Evolutionary conservation across 2,797 vertebrate species (phyloP).

Genomic region (Notolepis coatsorum): DNA sequence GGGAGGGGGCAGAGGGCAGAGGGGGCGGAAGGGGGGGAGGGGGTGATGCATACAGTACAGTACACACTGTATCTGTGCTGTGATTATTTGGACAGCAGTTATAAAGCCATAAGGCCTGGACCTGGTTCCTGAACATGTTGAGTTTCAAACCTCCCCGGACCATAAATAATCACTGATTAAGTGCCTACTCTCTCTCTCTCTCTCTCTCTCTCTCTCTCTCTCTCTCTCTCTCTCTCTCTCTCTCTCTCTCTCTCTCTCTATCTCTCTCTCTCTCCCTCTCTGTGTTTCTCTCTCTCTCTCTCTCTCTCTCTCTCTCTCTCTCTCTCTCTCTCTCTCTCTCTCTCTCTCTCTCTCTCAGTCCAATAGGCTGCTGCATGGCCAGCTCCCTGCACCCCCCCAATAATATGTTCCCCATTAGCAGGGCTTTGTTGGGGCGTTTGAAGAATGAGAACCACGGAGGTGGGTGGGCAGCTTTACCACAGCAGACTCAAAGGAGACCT

Average conservation of each 20-base stretch:
- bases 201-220: conserved; percentile 15
- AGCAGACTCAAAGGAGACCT: conserved; percentile 54
- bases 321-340: too few species aligned
- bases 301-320: conserved; percentile 22
- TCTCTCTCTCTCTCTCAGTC: conserved; percentile 38
- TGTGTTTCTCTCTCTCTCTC: conserved; percentile 29
- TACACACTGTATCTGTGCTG: conserved; percentile 67
- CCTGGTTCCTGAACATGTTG: conserved; percentile 72
- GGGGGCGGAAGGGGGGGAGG: conserved; percentile 30
- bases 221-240: conserved; percentile 34
- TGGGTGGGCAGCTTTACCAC: conserved; percentile 51
- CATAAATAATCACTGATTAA: conserved; percentile 76
- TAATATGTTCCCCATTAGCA: conserved; percentile 78
- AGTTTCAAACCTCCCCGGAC: conserved; percentile 70
- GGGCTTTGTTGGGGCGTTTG: conserved; percentile 64
- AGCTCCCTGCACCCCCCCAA: conserved; percentile 49
- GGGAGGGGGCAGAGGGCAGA: background rate
- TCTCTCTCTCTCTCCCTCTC: conserved; percentile 22
- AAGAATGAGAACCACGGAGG: conserved; percentile 52
- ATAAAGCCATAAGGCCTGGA: conserved; percentile 71
- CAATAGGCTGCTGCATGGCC: conserved; percentile 58
- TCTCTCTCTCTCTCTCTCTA: conserved; percentile 15
- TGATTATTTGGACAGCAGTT: conserved; percentile 79
- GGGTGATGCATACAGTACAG: conserved; percentile 65
- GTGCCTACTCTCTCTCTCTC: conserved; percentile 48